A percentile compares a stretch with the other conserved stretches of the same genome.
These are phyloP conservation scores for Ciconia maguari DNA, from an alignment of 2,113 vertebrate species.

Conservation along the genomic window DNA sequence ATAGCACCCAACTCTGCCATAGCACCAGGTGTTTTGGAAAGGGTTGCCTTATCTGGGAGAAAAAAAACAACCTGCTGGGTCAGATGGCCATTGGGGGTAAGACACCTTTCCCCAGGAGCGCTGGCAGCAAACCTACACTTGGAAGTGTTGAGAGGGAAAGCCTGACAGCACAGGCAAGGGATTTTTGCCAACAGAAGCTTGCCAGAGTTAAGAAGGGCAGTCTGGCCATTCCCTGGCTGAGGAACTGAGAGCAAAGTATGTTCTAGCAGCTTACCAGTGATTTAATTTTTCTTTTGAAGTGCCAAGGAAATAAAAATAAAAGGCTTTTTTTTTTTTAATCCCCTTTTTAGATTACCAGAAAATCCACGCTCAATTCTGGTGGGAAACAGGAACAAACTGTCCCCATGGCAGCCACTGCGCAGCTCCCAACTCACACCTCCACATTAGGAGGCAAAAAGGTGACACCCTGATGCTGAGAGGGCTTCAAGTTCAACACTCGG, in stretches of 20 bases:
- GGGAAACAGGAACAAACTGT: conserved; percentile 85
- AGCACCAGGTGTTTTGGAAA: background rate
- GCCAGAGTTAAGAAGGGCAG: background rate
- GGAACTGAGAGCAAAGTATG: background rate
- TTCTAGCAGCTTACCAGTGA: background rate
- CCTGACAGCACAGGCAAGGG: background rate
- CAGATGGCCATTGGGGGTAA: background rate
- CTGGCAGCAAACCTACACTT: background rate
- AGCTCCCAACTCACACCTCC: conserved; percentile 76
- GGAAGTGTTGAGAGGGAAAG: background rate
- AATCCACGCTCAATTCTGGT: conserved; percentile 79
- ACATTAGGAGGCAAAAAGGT: conserved; percentile 75
- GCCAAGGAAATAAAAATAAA: conserved; percentile 36
- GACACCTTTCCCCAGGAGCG: background rate
- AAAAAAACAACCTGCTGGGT: background rate
- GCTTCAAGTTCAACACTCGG: background rate
- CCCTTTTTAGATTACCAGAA: conserved; percentile 77
- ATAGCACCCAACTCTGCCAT: accelerated
- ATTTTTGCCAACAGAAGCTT: background rate
- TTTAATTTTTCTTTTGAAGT: conserved; percentile 35
- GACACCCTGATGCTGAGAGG: background rate
- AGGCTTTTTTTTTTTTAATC: background rate
- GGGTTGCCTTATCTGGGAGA: background rate
- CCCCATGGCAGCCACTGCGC: conserved; percentile 77
- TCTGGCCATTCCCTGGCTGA: background rate